Evolutionary conservation across 2,888 invertebrate genomes (phyloP), one percentile per base, ranked within the genome.

Genomic region (Dusona sp.): DNA sequence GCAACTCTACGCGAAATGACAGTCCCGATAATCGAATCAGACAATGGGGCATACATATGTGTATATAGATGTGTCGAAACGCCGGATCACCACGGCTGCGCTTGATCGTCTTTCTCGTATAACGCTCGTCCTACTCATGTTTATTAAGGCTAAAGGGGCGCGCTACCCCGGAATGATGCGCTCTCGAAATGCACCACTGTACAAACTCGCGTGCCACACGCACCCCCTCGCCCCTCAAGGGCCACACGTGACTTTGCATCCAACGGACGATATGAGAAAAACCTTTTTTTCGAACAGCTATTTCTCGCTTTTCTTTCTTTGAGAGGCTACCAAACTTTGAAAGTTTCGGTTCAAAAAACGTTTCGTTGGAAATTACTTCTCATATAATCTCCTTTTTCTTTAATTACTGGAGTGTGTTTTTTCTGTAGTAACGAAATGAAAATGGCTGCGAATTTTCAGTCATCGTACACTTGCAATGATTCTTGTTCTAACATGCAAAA

Each of bases 161-260:
- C 89, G 92, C 88, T 33, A 92, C 88, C 89, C 91, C 88, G 92
- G 89, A 92, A 93, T 89, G 90, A 91, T 89, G 89, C 84, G 87
- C 88, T 88, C 51, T 67, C 85, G 77, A 86, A 83, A 80, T 83
- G 54, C 83, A 85, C 38, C 81, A 33, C 84, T 85, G 87, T 85
- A 86, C 84, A 85, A 85, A 88, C 83, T 84, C 83, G 79, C 83
- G 80, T 84, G 87, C 78, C 83, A 83, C 83, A 84, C 87, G 83
- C 73, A 70, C 57, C 74, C 38, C n/a, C 64, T 16, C 19, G 33
- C n/a, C 89, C 91, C 91, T 88, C 89, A 89, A 90, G 92, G 92
- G 90, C 87, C 86, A 90, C 93, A 93, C 94, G 93, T 93, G 94
- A 93, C 93, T 93, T 90, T 89, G 90, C 91, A 90, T 92, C 89